A percentile compares a stretch with the other conserved stretches of the same genome.
Evolutionary conservation across 2,797 vertebrate species (phyloP).

Genomic region (Merluccius polli): DNA sequence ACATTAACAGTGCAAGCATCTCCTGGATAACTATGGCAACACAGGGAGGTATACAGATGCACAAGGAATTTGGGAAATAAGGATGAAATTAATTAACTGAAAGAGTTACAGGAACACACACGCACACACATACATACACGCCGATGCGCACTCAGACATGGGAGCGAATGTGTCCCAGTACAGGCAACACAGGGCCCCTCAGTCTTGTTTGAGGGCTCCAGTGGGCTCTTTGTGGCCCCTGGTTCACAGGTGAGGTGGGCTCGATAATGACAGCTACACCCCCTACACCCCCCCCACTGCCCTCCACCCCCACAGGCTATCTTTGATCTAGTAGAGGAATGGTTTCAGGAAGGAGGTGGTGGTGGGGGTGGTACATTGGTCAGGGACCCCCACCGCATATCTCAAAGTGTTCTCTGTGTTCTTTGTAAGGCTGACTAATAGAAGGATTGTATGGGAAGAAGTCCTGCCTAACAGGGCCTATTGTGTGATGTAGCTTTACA

Average conservation of each 20-base stretch:
- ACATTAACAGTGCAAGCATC: too few species aligned
- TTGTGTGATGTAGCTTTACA: conserved; percentile 22
- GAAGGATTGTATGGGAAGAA: conserved; percentile 16
- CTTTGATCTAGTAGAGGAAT: conserved; percentile 36
- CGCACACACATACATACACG: conserved; percentile 18
- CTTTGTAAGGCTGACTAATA: conserved; percentile 23
- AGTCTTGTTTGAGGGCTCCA: conserved; percentile 7
- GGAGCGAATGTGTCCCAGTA: conserved; percentile 42
- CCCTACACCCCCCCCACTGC: too few species aligned
- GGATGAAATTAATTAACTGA: not conserved
- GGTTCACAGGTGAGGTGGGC: conserved; percentile 39
- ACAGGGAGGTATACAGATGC: too few species aligned
- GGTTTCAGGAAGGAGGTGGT: not conserved
- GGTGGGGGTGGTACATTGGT: not conserved
- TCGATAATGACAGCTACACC: conserved; percentile 21
- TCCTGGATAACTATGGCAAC: too few species aligned
- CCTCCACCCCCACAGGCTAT: not conserved
- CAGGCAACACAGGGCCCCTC: not conserved
- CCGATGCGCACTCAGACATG: conserved; percentile 25
- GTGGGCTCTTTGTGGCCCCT: conserved; percentile 23
- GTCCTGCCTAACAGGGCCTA: conserved; percentile 25
- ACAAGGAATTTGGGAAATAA: not conserved
- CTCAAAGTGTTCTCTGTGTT: not conserved
- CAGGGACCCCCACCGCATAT: not conserved
- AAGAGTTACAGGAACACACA: conserved; percentile 9